Evolutionary conservation across 2,888 invertebrate genomes (phyloP).

Genomic region (Chrysolina haemoptera): DNA sequence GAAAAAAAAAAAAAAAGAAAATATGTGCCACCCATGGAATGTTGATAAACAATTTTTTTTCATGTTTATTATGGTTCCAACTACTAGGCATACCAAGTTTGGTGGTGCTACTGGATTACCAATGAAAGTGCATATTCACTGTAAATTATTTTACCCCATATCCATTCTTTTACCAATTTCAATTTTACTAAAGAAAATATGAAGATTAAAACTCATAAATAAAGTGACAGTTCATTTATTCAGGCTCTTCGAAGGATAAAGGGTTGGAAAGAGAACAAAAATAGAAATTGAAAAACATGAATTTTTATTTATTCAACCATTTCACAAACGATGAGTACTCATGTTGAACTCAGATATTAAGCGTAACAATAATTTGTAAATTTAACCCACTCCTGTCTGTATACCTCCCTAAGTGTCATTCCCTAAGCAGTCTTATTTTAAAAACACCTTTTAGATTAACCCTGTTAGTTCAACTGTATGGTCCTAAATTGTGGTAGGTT

Average conservation of each 20-base stretch:
- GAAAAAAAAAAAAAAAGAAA: too few relatives aligned
- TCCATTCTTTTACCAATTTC: too few relatives aligned
- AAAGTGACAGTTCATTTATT: too few relatives aligned
- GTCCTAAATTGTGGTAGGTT: constrained; percentile 57
- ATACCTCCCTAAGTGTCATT: constrained; percentile 66
- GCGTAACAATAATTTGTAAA: constrained; percentile 65
- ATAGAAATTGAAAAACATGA: constrained; percentile 64
- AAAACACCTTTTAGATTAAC: constrained; percentile 66
- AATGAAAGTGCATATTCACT: too few relatives aligned
- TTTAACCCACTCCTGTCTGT: constrained; percentile 60
- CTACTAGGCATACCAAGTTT: too few relatives aligned
- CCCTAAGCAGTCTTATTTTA: constrained; percentile 67
- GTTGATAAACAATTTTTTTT: too few relatives aligned
- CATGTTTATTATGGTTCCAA: too few relatives aligned
- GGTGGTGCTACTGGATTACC: too few relatives aligned
- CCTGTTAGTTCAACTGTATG: constrained; percentile 67
- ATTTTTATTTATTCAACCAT: constrained; percentile 67
- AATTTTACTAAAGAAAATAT: too few relatives aligned
- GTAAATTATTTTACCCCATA: too few relatives aligned
- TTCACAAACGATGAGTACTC: constrained; percentile 69
- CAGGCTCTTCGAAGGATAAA: constrained; percentile 7
- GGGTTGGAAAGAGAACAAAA: constrained; percentile 20
- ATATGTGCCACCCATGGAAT: too few relatives aligned
- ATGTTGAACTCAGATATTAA: constrained; percentile 68
- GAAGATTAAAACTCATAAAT: too few relatives aligned